Evolutionary conservation across 2,113 vertebrate genomes (phyloP).

Genomic region (Salvelinus fontinalis): DNA sequence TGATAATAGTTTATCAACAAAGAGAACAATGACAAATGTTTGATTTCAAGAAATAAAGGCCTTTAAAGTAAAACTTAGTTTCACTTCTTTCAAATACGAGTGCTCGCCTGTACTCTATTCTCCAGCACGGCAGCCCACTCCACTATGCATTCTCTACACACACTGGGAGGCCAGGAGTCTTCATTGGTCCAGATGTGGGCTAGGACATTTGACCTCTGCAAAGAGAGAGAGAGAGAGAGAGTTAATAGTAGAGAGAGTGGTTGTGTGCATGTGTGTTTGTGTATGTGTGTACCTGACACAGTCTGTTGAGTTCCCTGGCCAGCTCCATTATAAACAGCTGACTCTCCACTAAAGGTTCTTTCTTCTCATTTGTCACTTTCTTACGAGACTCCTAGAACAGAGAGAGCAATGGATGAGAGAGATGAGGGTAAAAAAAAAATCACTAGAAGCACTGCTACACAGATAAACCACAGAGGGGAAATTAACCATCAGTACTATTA

Average conservation of each 20-base stretch:
- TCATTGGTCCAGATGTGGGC: conserved; percentile 73
- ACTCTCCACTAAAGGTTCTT: conserved; percentile 70
- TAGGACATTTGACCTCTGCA: conserved; percentile 70
- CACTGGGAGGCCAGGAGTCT: conserved; percentile 67
- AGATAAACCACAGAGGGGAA: neutral
- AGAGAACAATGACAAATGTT: neutral
- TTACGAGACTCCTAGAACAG: conserved; percentile 68
- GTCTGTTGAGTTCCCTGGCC: conserved; percentile 71
- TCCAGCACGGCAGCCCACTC: conserved; percentile 69
- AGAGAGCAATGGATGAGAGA: neutral
- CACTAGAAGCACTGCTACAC: neutral
- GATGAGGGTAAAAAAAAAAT: neutral
- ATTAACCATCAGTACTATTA: neutral
- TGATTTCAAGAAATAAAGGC: too few relatives aligned
- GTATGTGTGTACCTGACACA: conserved; percentile 66
- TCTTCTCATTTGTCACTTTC: conserved; percentile 65
- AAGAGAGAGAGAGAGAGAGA: neutral
- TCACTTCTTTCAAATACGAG: neutral
- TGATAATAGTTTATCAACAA: too few relatives aligned
- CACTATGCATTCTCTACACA: conserved; percentile 72
- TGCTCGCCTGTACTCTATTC: conserved; percentile 55
- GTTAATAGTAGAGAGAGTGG: neutral
- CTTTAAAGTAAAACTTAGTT: too few relatives aligned
- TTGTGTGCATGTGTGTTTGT: neutral
- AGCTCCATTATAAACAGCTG: conserved; percentile 78